Conservation (phyloP, 2,113 vertebrate species). For the Athene noctua region DNA sequence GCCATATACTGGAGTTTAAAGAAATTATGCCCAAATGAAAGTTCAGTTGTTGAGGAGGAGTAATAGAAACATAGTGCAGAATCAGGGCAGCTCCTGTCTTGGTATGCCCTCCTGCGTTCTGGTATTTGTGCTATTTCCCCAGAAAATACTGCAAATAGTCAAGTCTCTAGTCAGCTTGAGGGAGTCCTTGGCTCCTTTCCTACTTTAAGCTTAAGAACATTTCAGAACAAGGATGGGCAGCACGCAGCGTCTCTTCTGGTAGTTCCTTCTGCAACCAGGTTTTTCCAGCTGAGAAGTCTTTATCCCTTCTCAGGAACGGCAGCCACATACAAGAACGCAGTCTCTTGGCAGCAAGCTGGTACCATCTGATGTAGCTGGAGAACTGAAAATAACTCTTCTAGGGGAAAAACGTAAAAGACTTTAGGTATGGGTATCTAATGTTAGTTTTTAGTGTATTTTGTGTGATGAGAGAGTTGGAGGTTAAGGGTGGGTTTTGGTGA, state of each 20-base stretch:
- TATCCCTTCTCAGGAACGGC: neutral
- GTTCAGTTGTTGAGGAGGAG: neutral
- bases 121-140: neutral
- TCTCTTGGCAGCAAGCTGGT: neutral
- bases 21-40: neutral
- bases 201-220: neutral
- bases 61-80: neutral
- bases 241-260: neutral
- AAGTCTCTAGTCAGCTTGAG: neutral
- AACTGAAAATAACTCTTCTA: conserved; percentile 21
- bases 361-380: neutral
- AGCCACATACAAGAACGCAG: conserved; percentile 7
- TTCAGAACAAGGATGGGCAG: conserved; percentile 35
- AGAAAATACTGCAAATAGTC: conserved; percentile 29
- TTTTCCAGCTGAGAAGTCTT: conserved; percentile 37
- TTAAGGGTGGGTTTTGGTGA: neutral
- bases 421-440: neutral
- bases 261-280: neutral
- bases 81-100: neutral
- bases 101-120: neutral
- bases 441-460: neutral
- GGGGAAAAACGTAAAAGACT: neutral
- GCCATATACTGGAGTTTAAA: neutral
- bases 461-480: neutral
- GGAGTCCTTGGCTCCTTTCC: conserved; percentile 9